A percentile compares a stretch with the other conserved stretches of the same genome.
These are phyloP conservation scores for Wiebesia pumilae DNA, from an alignment of 1,140 invertebrate genomes.

Conservation along the genomic window DNA sequence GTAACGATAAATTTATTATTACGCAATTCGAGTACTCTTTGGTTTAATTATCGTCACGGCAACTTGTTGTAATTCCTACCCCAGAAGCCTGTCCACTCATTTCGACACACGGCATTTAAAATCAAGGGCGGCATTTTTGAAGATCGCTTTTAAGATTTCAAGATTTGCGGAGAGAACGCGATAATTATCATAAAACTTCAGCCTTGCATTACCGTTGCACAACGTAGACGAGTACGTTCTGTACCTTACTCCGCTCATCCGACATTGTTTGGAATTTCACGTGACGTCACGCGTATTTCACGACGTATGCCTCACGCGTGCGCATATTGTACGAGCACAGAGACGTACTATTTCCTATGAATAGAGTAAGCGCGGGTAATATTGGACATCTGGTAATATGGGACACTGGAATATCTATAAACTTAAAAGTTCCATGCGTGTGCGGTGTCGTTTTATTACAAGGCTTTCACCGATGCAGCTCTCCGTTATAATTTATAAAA, in stretches of 20 bases:
- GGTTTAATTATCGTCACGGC: no score
- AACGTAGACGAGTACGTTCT: neutral
- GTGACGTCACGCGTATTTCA: neutral
- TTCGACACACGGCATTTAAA: no score
- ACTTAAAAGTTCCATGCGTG: neutral
- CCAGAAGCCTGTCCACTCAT: no score
- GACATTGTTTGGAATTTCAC: conserved; percentile 10
- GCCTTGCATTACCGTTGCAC: neutral
- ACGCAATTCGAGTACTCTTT: no score
- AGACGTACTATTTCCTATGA: conserved; percentile 11
- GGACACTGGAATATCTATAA: neutral
- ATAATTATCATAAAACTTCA: neutral
- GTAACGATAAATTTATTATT: no score
- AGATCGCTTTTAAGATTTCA: no score
- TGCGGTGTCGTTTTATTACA: neutral
- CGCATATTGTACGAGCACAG: neutral
- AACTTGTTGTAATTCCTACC: no score
- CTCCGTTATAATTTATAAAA: neutral
- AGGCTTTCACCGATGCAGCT: neutral
- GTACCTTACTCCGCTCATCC: neutral
- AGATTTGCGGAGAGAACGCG: no score
- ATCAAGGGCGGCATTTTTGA: no score
- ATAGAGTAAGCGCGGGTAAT: conserved; percentile 8
- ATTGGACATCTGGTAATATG: conserved; percentile 18
- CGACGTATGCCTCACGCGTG: neutral